Evolutionary conservation across 2,113 vertebrate genomes (phyloP), one percentile per base, ranked within the genome.

Genomic region (Neopipo cinnamomea): DNA sequence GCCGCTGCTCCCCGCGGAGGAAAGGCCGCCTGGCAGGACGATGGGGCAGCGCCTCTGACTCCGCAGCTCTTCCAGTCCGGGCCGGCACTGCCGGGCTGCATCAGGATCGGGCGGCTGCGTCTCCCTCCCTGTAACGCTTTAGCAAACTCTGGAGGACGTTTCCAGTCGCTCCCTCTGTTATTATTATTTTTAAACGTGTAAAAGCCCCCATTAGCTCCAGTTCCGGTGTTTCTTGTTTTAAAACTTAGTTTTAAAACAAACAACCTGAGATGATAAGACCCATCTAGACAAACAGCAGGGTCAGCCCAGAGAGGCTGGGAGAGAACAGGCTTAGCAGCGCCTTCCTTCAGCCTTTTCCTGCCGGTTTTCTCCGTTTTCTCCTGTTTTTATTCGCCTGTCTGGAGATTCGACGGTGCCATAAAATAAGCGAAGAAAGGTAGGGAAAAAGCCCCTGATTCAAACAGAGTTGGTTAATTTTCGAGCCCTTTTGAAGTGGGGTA

Each of bases 241-340:
- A 88, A 95, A 91, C 27, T 71, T 14, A 74, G 63, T 91, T 95
- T 95, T 94, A 97, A 94, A 95, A 91, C 84, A 96, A 97, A 96
- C 94, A 97, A 74, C 53, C 70, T 47, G 56, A 70, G 55, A 70
- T 30, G 93, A 96, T 92, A 97, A 97, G 85, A 82, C 68, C 77
- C 89, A 93, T 84, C 75, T 89, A 96, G 85, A 85, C 95, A 95
- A 95, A 96, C 85, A 95, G 68, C 65, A 87, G 47, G 61, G 80
- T 89, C 84, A 81, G 77, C 61, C 25, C 47, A 65, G 79, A 59
- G 67, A 52, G 19, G 17, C 77, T 70, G 42, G 61, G 44, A 63
- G 61, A 78, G 61, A 89, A 59, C 2, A 78, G 52, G 35, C 66
- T 96, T 93, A 37, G 8, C 77, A 89, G 77, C 2, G 49, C 91